A percentile compares a stretch with the other conserved stretches of the same genome.
Conservation (phyloP, 1,140 invertebrate species). For the Monochamus saltuarius region DNA sequence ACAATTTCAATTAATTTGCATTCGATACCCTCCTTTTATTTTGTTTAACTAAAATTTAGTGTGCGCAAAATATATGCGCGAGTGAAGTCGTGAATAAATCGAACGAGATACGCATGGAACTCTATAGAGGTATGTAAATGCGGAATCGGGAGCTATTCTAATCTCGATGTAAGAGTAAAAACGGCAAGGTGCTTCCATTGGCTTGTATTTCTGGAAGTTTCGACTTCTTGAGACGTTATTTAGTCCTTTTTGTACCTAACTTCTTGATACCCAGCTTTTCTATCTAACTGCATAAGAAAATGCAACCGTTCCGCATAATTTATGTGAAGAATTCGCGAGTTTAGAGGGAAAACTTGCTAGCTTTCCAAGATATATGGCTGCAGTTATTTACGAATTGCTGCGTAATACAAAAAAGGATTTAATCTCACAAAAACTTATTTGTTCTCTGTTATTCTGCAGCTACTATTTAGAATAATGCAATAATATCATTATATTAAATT, state of each 20-base stretch:
- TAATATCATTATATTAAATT: no score
- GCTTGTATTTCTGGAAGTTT: slow-evolving; percentile 6
- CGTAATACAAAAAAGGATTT: slow-evolving; percentile 8
- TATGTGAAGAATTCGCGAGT: slow-evolving; percentile 28
- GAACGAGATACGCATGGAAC: slow-evolving; percentile 12
- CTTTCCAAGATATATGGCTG: slow-evolving; percentile 28
- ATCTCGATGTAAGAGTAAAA: slow-evolving; percentile 40
- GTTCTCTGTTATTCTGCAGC: no score
- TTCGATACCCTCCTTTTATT: slow-evolving; percentile 41
- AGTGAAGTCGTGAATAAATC: slow-evolving; percentile 26
- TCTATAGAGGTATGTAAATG: slow-evolving; percentile 45
- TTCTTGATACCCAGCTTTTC: slow-evolving; percentile 31
- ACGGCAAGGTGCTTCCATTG: slow-evolving; percentile 4
- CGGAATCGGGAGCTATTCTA: slow-evolving; percentile 44
- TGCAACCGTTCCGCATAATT: slow-evolving; percentile 31
- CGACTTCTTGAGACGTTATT: neutral
- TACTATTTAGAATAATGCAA: no score
- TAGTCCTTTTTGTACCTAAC: neutral
- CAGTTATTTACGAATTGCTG: slow-evolving; percentile 31
- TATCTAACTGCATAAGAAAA: slow-evolving; percentile 32
- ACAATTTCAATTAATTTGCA: slow-evolving; percentile 48
- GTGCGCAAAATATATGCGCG: slow-evolving; percentile 34
- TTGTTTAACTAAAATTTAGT: slow-evolving; percentile 36
- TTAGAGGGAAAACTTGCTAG: slow-evolving; percentile 27
- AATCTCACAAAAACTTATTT: no score